Percentiles rank a stretch among this genome's conserved stretches.
These are phyloP conservation scores for Arothron firmamentum DNA, from an alignment of 2,113 vertebrate species.

Conservation along the genomic window DNA sequence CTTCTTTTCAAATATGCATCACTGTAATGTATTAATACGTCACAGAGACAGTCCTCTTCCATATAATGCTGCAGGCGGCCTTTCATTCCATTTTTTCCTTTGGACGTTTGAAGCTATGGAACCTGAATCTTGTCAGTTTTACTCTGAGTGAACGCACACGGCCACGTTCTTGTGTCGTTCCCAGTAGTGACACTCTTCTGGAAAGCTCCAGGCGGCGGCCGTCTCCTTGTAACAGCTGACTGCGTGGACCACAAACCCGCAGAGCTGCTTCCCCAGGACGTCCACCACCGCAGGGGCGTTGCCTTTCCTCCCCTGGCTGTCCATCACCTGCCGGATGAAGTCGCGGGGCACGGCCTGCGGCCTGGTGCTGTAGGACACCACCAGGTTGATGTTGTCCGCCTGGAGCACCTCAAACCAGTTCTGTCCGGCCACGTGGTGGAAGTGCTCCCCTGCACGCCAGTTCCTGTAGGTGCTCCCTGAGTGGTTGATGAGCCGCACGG, in stretches of 20 bases:
- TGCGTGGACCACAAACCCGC: slow-evolving; percentile 71
- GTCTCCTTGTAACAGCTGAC: slow-evolving; percentile 73
- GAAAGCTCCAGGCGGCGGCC: slow-evolving; percentile 70
- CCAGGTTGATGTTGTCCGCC: slow-evolving; percentile 64
- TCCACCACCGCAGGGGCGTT: slow-evolving; percentile 63
- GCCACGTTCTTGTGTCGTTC: slow-evolving; percentile 72
- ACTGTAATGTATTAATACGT: too few species aligned
- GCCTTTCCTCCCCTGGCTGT: slow-evolving; percentile 60
- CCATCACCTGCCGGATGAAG: slow-evolving; percentile 65
- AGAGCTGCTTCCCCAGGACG: slow-evolving; percentile 60
- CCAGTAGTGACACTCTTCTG: slow-evolving; percentile 77
- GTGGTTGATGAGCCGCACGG: slow-evolving; percentile 71
- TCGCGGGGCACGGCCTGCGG: slow-evolving; percentile 62
- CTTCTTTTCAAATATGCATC: too few species aligned
- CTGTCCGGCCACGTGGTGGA: slow-evolving; percentile 66
- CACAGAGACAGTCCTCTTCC: too few species aligned
- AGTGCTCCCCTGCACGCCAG: slow-evolving; percentile 71
- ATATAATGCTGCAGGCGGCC: too few species aligned
- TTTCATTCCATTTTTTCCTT: too few species aligned
- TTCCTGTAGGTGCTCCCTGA: slow-evolving; percentile 65
- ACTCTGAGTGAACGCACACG: slow-evolving; percentile 74
- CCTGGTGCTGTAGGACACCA: slow-evolving; percentile 70
- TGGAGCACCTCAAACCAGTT: slow-evolving; percentile 71
- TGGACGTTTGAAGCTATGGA: too few species aligned
- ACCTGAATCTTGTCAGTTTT: not conserved